Percentiles rank a stretch among this genome's conserved stretches.
Evolutionary conservation across 2,888 invertebrate genomes (phyloP).

Genomic region (Tortrix viridana): DNA sequence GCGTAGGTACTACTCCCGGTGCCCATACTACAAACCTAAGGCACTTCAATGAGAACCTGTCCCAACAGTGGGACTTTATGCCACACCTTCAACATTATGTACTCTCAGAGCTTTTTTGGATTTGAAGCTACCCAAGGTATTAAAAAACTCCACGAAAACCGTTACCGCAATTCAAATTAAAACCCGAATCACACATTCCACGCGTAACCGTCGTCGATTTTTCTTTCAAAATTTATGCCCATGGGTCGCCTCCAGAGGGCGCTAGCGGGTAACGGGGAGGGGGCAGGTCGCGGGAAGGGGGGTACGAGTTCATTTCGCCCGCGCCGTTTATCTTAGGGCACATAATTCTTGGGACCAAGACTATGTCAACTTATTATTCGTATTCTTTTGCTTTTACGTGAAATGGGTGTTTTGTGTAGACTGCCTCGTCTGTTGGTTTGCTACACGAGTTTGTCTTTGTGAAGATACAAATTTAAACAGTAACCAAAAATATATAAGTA

Average conservation of each 20-base stretch:
- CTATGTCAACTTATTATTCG: constrained; percentile 85
- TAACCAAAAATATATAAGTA: too few relatives aligned
- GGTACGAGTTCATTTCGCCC: constrained; percentile 89
- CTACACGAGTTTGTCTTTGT: background rate
- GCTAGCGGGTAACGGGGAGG: constrained; percentile 46
- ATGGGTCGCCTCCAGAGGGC: constrained; percentile 68
- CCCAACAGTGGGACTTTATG: too few relatives aligned
- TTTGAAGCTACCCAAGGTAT: background rate
- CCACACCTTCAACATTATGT: too few relatives aligned
- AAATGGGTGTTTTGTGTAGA: constrained; percentile 73
- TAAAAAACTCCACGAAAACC: constrained; percentile 27
- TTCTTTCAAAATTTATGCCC: constrained; percentile 82
- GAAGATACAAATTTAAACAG: too few relatives aligned
- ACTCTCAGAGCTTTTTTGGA: too few relatives aligned
- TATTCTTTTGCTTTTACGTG: constrained; percentile 83
- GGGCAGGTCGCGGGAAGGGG: constrained; percentile 52
- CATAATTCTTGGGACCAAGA: constrained; percentile 86
- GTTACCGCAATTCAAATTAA: constrained; percentile 73
- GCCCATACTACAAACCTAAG: too few relatives aligned
- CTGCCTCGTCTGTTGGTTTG: constrained; percentile 4
- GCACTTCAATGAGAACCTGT: too few relatives aligned
- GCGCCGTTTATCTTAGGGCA: constrained; percentile 88
- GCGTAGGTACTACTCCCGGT: too few relatives aligned
- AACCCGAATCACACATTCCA: constrained; percentile 81
- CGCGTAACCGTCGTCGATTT: constrained; percentile 79